Conservation (phyloP, 2,888 invertebrate species). For the Oligia fasciuncula region DNA sequence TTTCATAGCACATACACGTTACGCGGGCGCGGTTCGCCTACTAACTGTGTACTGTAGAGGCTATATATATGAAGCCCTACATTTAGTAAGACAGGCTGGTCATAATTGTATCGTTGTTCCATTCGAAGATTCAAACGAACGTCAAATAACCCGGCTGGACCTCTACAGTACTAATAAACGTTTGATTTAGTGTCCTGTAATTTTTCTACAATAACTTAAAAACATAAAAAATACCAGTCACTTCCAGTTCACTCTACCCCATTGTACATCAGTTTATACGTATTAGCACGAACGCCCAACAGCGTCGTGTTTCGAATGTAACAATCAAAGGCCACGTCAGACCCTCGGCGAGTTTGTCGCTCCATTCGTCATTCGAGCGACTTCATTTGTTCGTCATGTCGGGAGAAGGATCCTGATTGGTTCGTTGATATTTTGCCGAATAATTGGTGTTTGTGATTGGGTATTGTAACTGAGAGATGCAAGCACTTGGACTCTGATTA, state of each 20-base stretch:
- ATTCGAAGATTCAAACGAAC: no score
- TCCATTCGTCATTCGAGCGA: constrained; percentile 73
- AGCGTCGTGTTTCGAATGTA: constrained; percentile 65
- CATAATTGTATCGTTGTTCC: no score
- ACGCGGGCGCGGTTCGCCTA: no score
- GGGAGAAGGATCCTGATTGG: constrained; percentile 19
- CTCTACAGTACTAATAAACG: no score
- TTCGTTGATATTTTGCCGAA: constrained; percentile 19
- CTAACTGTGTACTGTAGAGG: no score
- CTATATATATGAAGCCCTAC: no score
- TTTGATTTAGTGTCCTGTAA: not conserved
- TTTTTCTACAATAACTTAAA: not conserved
- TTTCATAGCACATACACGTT: not conserved
- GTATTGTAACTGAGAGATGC: not conserved
- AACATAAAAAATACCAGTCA: constrained; percentile 4
- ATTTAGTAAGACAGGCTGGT: no score
- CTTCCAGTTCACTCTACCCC: constrained; percentile 37
- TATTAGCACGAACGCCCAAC: constrained; percentile 62
- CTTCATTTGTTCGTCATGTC: constrained; percentile 62
- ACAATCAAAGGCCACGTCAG: constrained; percentile 76
- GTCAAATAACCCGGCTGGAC: no score
- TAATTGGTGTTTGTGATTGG: constrained; percentile 23
- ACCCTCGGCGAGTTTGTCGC: constrained; percentile 71
- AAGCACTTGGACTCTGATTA: not conserved
- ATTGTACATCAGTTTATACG: constrained; percentile 54